Conservation (phyloP, 2,797 vertebrate species). For the Crocodylus rhombifer region DNA sequence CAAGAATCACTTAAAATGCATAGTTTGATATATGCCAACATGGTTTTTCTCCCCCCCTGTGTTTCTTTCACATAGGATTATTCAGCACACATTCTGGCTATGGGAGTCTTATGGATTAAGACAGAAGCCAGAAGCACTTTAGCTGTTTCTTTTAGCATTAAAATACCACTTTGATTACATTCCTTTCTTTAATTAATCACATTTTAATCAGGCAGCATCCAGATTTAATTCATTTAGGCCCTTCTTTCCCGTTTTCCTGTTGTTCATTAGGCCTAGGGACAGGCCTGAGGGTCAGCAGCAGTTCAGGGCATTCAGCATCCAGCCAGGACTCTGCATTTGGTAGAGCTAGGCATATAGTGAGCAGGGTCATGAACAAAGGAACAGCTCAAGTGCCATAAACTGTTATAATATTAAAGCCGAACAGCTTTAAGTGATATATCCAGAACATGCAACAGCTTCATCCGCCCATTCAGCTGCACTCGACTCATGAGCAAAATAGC, state of each 20-base stretch:
- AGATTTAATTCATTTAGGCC: slow-evolving; percentile 39
- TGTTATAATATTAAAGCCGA: too few species aligned
- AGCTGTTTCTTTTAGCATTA: slow-evolving; percentile 36
- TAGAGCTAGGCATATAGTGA: too few species aligned
- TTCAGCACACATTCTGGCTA: slow-evolving; percentile 14
- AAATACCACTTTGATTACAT: slow-evolving; percentile 50
- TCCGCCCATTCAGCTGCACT: too few species aligned
- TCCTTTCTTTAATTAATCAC: slow-evolving; percentile 52
- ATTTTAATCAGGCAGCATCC: slow-evolving; percentile 39
- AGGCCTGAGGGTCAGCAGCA: background rate
- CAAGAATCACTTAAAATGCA: slow-evolving; percentile 3
- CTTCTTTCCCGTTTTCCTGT: background rate
- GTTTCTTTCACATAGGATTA: slow-evolving; percentile 54
- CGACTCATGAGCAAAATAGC: too few species aligned
- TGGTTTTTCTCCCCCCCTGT: slow-evolving; percentile 8
- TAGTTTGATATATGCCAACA: background rate
- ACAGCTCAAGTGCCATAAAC: too few species aligned
- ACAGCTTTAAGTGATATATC: too few species aligned
- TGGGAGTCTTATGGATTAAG: slow-evolving; percentile 63
- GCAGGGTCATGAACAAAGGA: too few species aligned
- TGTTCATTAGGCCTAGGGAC: slow-evolving; percentile 1
- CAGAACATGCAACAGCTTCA: too few species aligned
- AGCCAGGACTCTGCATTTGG: too few species aligned
- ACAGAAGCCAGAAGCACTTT: slow-evolving; percentile 48
- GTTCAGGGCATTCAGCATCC: too few species aligned